phyloP scores from a whole-genome alignment of 2,113 vertebrate genomes.

The Nanorana parkeri region DNA sequence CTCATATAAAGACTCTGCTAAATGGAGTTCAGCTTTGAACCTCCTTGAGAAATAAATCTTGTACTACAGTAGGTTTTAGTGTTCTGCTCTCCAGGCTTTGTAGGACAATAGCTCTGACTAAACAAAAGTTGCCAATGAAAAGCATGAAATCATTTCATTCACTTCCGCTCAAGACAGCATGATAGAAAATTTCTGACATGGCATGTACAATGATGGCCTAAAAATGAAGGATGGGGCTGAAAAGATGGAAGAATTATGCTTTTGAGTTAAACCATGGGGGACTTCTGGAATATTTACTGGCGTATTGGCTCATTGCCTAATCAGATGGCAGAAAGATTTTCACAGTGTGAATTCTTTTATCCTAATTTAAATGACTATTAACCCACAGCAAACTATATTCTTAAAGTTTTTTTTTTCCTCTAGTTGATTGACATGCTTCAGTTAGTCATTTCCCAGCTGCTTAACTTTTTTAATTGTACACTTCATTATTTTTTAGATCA shows the following conservation, averaged over 20 bases:
- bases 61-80: conserved; percentile 42
- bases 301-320: conserved; percentile 78
- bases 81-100: conserved; percentile 18
- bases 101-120: conserved; percentile 65
- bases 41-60: conserved; percentile 45
- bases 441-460: conserved; percentile 6
- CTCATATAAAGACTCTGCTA: no score
- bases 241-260: conserved; percentile 75
- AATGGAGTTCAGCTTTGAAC: not conserved
- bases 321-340: conserved; percentile 75
- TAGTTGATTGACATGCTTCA: conserved; percentile 53
- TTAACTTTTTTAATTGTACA: conserved; percentile 30
- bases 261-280: conserved; percentile 69
- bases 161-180: conserved; percentile 71
- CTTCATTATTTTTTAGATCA: conserved; percentile 4
- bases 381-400: conserved; percentile 65
- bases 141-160: conserved; percentile 71
- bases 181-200: conserved; percentile 78
- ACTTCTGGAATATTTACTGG: conserved; percentile 74
- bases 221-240: conserved; percentile 70
- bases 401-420: conserved; percentile 63
- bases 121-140: conserved; percentile 70
- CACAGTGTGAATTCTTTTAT: conserved; percentile 72
- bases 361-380: conserved; percentile 76
- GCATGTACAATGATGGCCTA: conserved; percentile 73